These are phyloP conservation scores for Holacanthus passer DNA, from an alignment of 2,113 vertebrate species.

Conservation along the genomic window DNA sequence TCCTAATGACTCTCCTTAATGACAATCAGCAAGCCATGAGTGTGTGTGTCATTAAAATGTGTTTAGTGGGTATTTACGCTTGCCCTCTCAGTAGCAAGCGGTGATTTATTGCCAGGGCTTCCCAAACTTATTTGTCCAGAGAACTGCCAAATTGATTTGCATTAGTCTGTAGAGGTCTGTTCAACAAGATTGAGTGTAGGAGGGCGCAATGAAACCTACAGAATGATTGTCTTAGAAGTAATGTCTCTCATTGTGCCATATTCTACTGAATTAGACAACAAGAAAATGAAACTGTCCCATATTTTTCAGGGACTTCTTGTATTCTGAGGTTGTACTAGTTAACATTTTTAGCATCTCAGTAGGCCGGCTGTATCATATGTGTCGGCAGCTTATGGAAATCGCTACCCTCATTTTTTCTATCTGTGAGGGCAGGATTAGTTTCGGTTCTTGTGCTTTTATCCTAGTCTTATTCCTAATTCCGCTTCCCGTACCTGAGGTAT, in stretches of 20 bases:
- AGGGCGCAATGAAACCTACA: background rate
- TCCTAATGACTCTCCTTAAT: conserved; percentile 69
- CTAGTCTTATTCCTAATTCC: background rate
- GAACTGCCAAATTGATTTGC: conserved; percentile 46
- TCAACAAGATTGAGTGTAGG: background rate
- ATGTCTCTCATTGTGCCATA: background rate
- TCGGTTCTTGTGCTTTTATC: conserved; percentile 4
- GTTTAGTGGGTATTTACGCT: conserved; percentile 72
- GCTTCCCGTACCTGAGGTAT: background rate
- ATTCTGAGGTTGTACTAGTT: background rate
- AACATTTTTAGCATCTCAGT: conserved; percentile 25
- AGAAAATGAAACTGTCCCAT: background rate
- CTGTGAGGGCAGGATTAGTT: conserved; percentile 25
- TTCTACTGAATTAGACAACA: conserved; percentile 19
- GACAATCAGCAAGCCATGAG: conserved; percentile 57
- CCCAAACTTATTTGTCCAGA: conserved; percentile 50
- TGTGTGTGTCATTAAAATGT: conserved; percentile 74
- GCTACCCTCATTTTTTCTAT: conserved; percentile 6
- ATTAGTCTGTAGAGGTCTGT: conserved; percentile 31
- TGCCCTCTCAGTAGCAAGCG: conserved; percentile 43
- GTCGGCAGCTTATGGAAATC: conserved; percentile 10
- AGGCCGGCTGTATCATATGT: conserved; percentile 12
- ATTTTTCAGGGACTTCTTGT: conserved; percentile 10
- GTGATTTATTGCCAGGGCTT: conserved; percentile 49
- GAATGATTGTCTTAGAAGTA: background rate